These are phyloP conservation scores for Cryptus viduatorius DNA, from an alignment of 2,888 invertebrate species.

Conservation along the genomic window DNA sequence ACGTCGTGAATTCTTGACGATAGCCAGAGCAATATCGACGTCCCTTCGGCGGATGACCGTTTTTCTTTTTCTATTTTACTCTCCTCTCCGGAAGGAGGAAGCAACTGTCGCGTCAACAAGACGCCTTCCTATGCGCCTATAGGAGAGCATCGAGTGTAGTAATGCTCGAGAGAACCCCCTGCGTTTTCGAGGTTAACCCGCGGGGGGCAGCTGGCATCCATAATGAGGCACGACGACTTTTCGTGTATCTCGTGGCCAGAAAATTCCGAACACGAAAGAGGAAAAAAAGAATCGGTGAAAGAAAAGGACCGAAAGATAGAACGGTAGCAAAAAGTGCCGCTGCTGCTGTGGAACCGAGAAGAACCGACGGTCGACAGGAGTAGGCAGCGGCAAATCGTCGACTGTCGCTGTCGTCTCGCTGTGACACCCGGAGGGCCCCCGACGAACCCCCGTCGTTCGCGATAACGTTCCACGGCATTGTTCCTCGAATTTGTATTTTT, in stretches of 20 bases:
- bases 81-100: constrained; percentile 65
- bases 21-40: constrained; percentile 50
- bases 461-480: constrained; percentile 80
- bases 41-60: constrained; percentile 26
- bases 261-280: constrained; percentile 49
- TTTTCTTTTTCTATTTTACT: constrained; percentile 16
- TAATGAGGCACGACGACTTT: constrained; percentile 78
- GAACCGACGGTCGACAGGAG: constrained; percentile 5
- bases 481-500: constrained; percentile 82
- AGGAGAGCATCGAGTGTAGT: constrained; percentile 15
- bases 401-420: constrained; percentile 59
- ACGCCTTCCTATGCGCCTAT: constrained; percentile 46
- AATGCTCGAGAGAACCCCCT: constrained; percentile 71
- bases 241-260: constrained; percentile 39
- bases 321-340: constrained; percentile 48
- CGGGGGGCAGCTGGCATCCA: constrained; percentile 81
- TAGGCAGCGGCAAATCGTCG: neutral
- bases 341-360: constrained; percentile 35
- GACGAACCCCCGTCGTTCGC: constrained; percentile 77
- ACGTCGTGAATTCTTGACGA: constrained; percentile 61
- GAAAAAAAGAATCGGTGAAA: constrained; percentile 53
- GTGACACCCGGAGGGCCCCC: constrained; percentile 44
- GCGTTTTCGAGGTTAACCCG: constrained; percentile 78
- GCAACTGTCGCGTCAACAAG: constrained; percentile 63
- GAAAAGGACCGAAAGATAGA: constrained; percentile 25